Percentiles rank a stretch among this genome's conserved stretches.
Conservation (phyloP, 2,888 invertebrate species). For the Phyllotreta striolata region DNA sequence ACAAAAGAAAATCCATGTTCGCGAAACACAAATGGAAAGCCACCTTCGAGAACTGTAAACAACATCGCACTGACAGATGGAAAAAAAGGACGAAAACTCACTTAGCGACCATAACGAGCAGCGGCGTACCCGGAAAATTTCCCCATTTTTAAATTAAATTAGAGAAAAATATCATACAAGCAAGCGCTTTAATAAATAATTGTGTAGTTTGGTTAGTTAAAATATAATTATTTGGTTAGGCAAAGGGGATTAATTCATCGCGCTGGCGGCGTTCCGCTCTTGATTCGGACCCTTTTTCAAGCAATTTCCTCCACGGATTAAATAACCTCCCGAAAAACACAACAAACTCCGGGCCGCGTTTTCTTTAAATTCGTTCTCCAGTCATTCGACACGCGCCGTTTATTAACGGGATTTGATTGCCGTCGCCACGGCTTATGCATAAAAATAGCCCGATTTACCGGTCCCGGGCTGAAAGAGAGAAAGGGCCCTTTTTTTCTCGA, state of each 20-base stretch:
- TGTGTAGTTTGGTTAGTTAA: too few species aligned
- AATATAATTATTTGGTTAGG: neutral
- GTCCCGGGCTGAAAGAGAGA: neutral
- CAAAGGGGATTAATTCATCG: neutral
- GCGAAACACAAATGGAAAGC: conserved; percentile 26
- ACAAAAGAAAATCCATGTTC: conserved; percentile 18
- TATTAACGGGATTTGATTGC: conserved; percentile 43
- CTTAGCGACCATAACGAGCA: conserved; percentile 18
- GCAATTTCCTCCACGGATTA: conserved; percentile 33
- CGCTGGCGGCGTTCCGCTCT: neutral
- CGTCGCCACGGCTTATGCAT: conserved; percentile 43
- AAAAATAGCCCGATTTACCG: conserved; percentile 43
- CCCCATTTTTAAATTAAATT: neutral
- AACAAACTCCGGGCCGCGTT: conserved; percentile 23
- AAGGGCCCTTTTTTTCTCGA: conserved; percentile 29
- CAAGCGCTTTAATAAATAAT: too few species aligned
- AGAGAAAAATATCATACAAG: too few species aligned
- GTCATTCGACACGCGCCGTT: conserved; percentile 41
- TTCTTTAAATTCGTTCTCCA: conserved; percentile 27
- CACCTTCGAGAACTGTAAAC: conserved; percentile 28
- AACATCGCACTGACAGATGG: conserved; percentile 24
- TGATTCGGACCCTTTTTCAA: neutral
- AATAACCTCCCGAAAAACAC: conserved; percentile 31
- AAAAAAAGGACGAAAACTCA: conserved; percentile 21
- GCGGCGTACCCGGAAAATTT: neutral